phyloP scores from a whole-genome alignment of 2,113 vertebrate species.

The Pangasianodon gigas region DNA sequence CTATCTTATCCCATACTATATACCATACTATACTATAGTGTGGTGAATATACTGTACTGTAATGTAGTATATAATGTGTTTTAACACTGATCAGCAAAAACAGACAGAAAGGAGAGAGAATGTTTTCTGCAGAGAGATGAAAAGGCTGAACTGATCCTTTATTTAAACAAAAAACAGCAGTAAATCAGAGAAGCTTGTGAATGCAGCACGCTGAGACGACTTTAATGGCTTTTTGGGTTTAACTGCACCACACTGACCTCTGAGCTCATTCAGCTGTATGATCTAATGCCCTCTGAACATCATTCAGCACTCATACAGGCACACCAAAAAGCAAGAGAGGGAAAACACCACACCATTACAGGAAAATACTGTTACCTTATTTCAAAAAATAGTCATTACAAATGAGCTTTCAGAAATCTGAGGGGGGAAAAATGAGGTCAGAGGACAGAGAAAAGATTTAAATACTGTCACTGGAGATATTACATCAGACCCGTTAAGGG shows the following conservation, averaged over 20 bases:
- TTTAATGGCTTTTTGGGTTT: not conserved
- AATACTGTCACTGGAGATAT: slow-evolving; percentile 35
- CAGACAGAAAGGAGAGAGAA: not conserved
- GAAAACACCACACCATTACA: slow-evolving; percentile 35
- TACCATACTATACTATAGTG: not conserved
- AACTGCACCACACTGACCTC: slow-evolving; percentile 9
- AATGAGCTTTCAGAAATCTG: slow-evolving; percentile 28
- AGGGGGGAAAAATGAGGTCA: slow-evolving; percentile 39
- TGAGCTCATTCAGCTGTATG: slow-evolving; percentile 30
- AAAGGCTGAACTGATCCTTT: not conserved
- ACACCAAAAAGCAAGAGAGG: not conserved
- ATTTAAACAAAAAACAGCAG: not conserved
- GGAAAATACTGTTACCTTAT: slow-evolving; percentile 29
- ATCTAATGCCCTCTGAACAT: slow-evolving; percentile 11
- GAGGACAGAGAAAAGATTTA: slow-evolving; percentile 45
- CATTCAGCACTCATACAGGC: not conserved
- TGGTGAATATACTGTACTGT: not conserved
- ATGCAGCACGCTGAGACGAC: not conserved
- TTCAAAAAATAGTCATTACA: slow-evolving; percentile 18
- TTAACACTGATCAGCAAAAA: not conserved
- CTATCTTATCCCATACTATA: not conserved
- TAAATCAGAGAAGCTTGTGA: not conserved
- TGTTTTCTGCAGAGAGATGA: not conserved
- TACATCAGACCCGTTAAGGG: slow-evolving; percentile 54
- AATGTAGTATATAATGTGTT: not conserved